Evolutionary conservation across 2,797 vertebrate genomes (phyloP).

Genomic region (Loriculus beryllinus): DNA sequence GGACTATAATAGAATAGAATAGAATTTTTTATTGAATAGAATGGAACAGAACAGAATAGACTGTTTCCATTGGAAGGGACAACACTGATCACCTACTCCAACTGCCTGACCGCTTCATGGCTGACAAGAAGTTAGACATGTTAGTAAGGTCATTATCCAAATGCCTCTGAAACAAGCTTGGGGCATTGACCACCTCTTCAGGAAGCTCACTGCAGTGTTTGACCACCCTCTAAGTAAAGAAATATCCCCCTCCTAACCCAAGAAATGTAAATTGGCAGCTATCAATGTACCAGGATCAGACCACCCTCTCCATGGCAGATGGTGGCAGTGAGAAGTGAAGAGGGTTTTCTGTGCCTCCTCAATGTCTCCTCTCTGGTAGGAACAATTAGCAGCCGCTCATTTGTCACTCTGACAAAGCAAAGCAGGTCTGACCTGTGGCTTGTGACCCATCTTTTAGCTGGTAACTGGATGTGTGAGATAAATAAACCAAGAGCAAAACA

Average conservation of each 20-base stretch:
- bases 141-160: not conserved
- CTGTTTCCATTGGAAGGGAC: not conserved
- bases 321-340: not conserved
- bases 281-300: accelerated
- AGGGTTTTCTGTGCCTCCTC: not conserved
- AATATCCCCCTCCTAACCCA: accelerated
- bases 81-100: not conserved
- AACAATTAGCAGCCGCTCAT: not conserved
- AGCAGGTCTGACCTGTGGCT: not conserved
- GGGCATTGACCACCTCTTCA: not conserved
- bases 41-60: no score
- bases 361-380: not conserved
- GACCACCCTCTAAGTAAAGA: not conserved
- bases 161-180: not conserved
- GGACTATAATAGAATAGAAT: no score
- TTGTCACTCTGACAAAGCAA: not conserved
- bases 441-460: not conserved
- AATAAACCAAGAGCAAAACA: not conserved
- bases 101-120: not conserved
- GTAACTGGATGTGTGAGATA: not conserved
- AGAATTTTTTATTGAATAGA: no score
- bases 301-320: accelerated
- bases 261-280: not conserved
- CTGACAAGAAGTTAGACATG: not conserved
- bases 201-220: not conserved